These are phyloP conservation scores for Oscheius sp. DNA, from an alignment of 2,888 invertebrate species.

Conservation along the genomic window DNA sequence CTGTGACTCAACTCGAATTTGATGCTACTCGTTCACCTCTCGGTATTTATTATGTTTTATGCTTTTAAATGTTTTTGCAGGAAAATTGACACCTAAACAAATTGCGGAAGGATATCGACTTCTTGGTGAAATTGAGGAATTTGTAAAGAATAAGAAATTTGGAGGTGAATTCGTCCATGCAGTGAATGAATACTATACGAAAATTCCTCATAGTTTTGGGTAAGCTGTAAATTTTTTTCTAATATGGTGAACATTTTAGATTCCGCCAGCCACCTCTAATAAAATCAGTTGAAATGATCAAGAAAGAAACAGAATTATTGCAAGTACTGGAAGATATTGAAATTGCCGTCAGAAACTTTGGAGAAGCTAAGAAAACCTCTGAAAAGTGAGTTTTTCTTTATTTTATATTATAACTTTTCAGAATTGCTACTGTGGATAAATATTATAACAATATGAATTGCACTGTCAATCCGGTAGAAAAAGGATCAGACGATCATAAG, in stretches of 20 bases:
- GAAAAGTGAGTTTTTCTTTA: slow-evolving; percentile 28
- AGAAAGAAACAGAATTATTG: slow-evolving; percentile 75
- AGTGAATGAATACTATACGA: slow-evolving; percentile 83
- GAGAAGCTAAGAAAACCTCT: slow-evolving; percentile 32
- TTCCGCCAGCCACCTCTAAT: slow-evolving; percentile 76
- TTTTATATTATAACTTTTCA: slow-evolving; percentile 14
- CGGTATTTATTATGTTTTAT: slow-evolving; percentile 66
- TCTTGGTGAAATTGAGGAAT: slow-evolving; percentile 75
- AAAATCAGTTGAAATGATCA: slow-evolving; percentile 73
- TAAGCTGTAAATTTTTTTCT: background rate
- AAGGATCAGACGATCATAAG: slow-evolving; percentile 72
- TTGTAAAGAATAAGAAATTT: slow-evolving; percentile 62
- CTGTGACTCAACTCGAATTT: slow-evolving; percentile 76
- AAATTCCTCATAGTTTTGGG: slow-evolving; percentile 84
- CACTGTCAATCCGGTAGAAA: slow-evolving; percentile 79
- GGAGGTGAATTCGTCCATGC: slow-evolving; percentile 66
- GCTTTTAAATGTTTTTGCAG: slow-evolving; percentile 62
- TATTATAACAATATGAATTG: slow-evolving; percentile 90
- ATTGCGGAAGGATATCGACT: slow-evolving; percentile 76
- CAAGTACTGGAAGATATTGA: slow-evolving; percentile 76
- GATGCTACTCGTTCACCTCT: slow-evolving; percentile 76
- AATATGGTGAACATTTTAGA: slow-evolving; percentile 63
- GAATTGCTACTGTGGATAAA: slow-evolving; percentile 81
- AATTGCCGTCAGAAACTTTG: slow-evolving; percentile 74
- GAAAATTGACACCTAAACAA: slow-evolving; percentile 76